phyloP scores from a whole-genome alignment of 2,113 vertebrate species.

The Crotalus tigris region DNA sequence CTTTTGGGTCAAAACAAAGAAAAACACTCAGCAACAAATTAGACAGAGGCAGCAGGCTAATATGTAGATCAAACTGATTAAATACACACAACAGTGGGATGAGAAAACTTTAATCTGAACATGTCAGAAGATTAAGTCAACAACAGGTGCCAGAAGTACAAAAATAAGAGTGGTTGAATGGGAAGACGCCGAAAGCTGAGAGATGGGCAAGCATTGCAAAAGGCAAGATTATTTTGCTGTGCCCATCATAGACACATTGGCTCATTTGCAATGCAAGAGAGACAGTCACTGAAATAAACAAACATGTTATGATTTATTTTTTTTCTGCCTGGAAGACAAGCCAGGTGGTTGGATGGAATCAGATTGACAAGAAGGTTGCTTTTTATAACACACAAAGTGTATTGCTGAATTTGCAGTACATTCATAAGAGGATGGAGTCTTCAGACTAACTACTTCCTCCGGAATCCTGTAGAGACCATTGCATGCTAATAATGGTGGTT shows the following conservation, averaged over 20 bases:
- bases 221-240: slow-evolving; percentile 55
- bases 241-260: slow-evolving; percentile 68
- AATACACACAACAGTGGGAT: slow-evolving; percentile 68
- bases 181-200: slow-evolving; percentile 60
- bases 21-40: slow-evolving; percentile 82
- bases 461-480: background rate
- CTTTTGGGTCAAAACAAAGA: slow-evolving; percentile 74
- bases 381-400: slow-evolving; percentile 46
- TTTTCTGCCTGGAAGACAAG: slow-evolving; percentile 61
- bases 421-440: background rate
- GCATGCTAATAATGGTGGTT: too few relatives aligned
- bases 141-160: slow-evolving; percentile 63
- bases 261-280: slow-evolving; percentile 70
- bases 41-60: slow-evolving; percentile 76
- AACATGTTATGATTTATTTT: slow-evolving; percentile 69
- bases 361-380: slow-evolving; percentile 53
- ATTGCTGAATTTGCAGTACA: slow-evolving; percentile 38
- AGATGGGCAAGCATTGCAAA: slow-evolving; percentile 68
- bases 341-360: slow-evolving; percentile 68
- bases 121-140: slow-evolving; percentile 72
- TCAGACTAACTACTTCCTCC: background rate
- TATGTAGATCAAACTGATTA: slow-evolving; percentile 78
- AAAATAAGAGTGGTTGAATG: slow-evolving; percentile 62
- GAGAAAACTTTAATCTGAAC: slow-evolving; percentile 73
- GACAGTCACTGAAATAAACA: slow-evolving; percentile 71